Base-by-base conservation (phyloP, 2,113 vertebrate species). In the Marmota monax region DNA sequence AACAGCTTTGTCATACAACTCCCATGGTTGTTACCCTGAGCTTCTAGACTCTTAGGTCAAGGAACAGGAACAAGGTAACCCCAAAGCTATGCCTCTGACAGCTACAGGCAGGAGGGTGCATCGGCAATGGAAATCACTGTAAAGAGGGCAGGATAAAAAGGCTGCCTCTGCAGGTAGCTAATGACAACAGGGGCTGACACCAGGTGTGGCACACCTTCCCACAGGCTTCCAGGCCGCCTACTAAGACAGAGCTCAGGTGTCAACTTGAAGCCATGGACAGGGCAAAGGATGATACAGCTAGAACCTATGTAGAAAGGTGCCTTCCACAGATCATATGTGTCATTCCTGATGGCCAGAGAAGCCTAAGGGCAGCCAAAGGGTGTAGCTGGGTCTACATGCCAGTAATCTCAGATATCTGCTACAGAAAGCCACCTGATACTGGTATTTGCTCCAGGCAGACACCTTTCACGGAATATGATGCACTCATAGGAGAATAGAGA, bases 71-170 rank as follows among this genome's bases (percentile, higher is more conserved):
- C 16, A 61, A 65, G 18, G 32, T 4, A 78, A 86, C 22, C 51
- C 51, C 63, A 88, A 86, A 45, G 51, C 1, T 27, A 83, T 61
- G 48, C 7, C n/a, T 96, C 48, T 73, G n/a, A 51, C 23, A 86
- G 85, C 72, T 73, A 56, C 6, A 37, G 23, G 78, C 34, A 79
- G 53, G n/a, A 76, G 20, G 16, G 67, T 69, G 37, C 56, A 56
- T 91, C 48, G n/a, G 37, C 76, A 63, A 87, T 18, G 5, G 51
- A 93, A 63, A 67, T 39, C 69, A 88, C 9, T 9, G 53, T 58
- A 82, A 88, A 94, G 72, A 4, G 7, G 63, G 34, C 27, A 88
- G 20, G 48, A 92, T 42, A 63, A 88, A 89, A 91, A 90, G 53
- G 22, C 25, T 69, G 34, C 23, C 29, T 69, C 34, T 76, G 17